These are phyloP conservation scores for Venturia canescens DNA, from an alignment of 1,140 invertebrate species.

Conservation along the genomic window DNA sequence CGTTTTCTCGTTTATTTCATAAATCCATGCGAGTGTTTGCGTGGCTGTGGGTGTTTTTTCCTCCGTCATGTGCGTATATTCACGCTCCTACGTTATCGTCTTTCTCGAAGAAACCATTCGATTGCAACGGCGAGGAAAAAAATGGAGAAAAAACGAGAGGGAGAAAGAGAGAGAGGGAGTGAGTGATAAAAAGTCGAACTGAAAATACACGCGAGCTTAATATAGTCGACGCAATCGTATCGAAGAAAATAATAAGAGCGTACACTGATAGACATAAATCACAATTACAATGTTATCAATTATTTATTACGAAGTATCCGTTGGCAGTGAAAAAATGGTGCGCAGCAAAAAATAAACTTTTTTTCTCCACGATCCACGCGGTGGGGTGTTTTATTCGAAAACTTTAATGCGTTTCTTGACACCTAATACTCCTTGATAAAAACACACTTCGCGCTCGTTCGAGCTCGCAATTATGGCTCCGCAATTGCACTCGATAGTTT, in stretches of 20 bases:
- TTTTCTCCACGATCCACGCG: too few species aligned
- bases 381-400: too few species aligned
- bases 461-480: too few species aligned
- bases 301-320: constrained; percentile 1
- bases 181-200: not conserved
- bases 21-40: not conserved
- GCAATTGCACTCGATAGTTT: too few species aligned
- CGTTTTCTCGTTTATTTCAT: too few species aligned
- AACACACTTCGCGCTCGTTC: too few species aligned
- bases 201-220: constrained; percentile 15
- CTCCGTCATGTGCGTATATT: not conserved
- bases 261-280: not conserved
- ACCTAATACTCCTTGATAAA: too few species aligned
- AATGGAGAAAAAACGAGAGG: constrained; percentile 13
- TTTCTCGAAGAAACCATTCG: constrained; percentile 8
- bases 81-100: constrained; percentile 13
- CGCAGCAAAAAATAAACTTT: too few species aligned
- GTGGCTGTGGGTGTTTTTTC: not conserved
- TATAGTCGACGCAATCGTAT: constrained; percentile 29
- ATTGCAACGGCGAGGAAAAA: constrained; percentile 10
- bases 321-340: too few species aligned
- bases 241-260: constrained; percentile 30
- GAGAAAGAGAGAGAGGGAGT: not conserved
- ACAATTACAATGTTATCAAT: constrained; percentile 21
- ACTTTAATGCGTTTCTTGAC: not conserved